Conservation (phyloP, 2,797 vertebrate genomes). For the Myiotriccus ornatus region DNA sequence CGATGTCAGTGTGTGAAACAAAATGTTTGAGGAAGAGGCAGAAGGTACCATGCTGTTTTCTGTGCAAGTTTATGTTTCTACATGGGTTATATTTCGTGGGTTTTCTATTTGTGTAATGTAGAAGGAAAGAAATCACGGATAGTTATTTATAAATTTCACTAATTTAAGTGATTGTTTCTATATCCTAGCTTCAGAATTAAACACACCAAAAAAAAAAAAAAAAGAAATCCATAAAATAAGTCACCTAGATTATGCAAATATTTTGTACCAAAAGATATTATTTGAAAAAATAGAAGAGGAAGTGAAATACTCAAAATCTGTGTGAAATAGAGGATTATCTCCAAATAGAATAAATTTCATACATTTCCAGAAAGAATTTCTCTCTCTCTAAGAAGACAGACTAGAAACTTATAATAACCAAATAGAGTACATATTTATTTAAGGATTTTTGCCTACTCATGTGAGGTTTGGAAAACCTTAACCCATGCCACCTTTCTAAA, state of each 20-base stretch:
- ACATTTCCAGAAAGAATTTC: neutral
- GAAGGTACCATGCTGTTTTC: neutral
- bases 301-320: neutral
- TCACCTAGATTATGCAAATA: neutral
- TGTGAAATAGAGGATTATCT: neutral
- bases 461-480: neutral
- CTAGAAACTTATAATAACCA: neutral
- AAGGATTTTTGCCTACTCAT: neutral
- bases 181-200: neutral
- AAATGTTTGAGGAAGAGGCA: neutral
- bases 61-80: neutral
- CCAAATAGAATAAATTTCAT: neutral
- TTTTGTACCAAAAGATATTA: neutral
- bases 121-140: neutral
- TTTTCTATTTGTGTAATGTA: neutral
- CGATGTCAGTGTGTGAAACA: neutral
- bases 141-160: neutral
- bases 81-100: neutral
- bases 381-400: neutral
- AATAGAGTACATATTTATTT: neutral
- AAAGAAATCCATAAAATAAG: neutral
- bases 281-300: neutral
- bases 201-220: neutral
- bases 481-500: neutral
- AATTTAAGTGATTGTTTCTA: neutral